Percentiles rank a stretch among this genome's conserved stretches.
These are phyloP conservation scores for Ligdia adustata DNA, from an alignment of 2,888 invertebrate species.

Conservation along the genomic window DNA sequence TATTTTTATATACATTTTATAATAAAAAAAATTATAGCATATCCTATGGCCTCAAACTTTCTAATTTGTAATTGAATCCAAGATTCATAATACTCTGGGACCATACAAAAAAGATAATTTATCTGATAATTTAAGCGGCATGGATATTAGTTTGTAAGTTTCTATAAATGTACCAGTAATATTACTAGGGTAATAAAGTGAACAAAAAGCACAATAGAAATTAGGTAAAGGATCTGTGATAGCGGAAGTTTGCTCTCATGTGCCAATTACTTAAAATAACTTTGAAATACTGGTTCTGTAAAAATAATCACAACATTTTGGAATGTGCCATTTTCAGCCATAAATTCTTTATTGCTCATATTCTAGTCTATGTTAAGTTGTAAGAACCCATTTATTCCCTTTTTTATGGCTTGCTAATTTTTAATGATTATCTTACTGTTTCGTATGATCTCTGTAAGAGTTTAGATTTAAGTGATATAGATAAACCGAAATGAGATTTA, in stretches of 20 bases:
- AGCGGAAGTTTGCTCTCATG: constrained; percentile 60
- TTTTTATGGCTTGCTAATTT: constrained; percentile 14
- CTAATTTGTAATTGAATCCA: constrained; percentile 45
- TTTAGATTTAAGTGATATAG: constrained; percentile 40
- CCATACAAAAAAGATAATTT: constrained; percentile 46
- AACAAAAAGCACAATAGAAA: constrained; percentile 64
- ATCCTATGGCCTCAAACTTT: constrained; percentile 33
- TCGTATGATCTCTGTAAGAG: constrained; percentile 58
- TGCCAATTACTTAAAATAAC: constrained; percentile 56
- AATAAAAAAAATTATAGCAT: constrained; percentile 13
- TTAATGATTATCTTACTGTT: constrained; percentile 20
- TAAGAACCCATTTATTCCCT: constrained; percentile 29
- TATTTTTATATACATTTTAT: constrained; percentile 40
- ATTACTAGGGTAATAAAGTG: constrained; percentile 46
- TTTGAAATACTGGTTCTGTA: constrained; percentile 25
- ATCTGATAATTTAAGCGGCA: constrained; percentile 13
- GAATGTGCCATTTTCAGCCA: constrained; percentile 75
- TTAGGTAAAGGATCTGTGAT: constrained; percentile 68
- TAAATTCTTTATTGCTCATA: constrained; percentile 80
- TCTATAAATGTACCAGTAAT: constrained; percentile 38
- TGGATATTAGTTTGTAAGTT: constrained; percentile 33
- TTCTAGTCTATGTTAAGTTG: constrained; percentile 77
- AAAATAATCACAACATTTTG: constrained; percentile 19
- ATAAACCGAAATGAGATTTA: constrained; percentile 56
- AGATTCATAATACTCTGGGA: constrained; percentile 57